Base-by-base conservation (phyloP, 1,140 invertebrate genomes). In the Pseudomyrmex sp. region DNA sequence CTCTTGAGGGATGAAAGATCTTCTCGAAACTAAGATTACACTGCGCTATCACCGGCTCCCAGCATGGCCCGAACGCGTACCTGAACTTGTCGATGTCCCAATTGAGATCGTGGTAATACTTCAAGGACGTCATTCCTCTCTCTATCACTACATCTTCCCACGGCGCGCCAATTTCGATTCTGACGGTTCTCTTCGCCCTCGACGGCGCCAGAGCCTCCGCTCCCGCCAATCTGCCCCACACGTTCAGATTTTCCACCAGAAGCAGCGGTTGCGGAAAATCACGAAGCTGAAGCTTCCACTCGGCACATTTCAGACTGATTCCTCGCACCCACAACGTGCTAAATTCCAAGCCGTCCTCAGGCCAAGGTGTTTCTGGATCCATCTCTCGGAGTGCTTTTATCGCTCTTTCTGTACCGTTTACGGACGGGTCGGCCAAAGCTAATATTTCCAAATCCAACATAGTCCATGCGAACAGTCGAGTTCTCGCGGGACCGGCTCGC, bases 71-170 rank as follows among this genome's bases (percentile, higher is more conserved):
- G 94, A 99, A 99, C 0, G 98, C 98, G 91, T 99, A 98, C 90
- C 97, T 97, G 88, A 97, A 98, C 84, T 97, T 96, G 69, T 98
- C 96, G 84, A 98, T 96, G 90, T 99, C 98, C 95, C 98, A 98
- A 92, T 98, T 98, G n/a, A 99, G 96, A 94, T 99, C 99, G 93
- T 99, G 98, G 94, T 99, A 99, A 94, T 99, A 99, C 93, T 99
- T 99, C 0, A 99, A 95, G 0, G 98, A 96, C 18, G 98, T 98
- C 97, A 99, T 98, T 89, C 97, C 98, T 70, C 98, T 94, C 90
- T 97, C 97, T 1, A 98, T 95, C 3, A 96, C 95, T 70, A 96
- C 95, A 56, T 95, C 95, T n/a, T 96, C 96, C 95, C 97, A 98
- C 0, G 97, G 97, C n/a, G 95, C 95, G 0, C 97, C 97, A 68